Evolutionary conservation across 2,113 vertebrate species (phyloP).

Genomic region (Callionymus lyra): DNA sequence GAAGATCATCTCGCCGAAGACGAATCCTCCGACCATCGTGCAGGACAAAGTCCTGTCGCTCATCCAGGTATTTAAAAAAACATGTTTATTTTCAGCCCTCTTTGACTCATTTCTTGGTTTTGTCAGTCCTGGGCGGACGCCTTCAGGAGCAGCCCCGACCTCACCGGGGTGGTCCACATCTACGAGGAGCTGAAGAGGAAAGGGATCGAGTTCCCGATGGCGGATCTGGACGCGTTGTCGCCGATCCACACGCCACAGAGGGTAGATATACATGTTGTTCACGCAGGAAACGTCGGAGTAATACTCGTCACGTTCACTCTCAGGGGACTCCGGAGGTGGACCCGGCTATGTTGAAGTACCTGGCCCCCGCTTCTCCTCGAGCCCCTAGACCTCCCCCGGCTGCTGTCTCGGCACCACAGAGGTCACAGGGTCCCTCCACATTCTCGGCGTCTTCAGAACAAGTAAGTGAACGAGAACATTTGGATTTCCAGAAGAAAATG

Average conservation of each 20-base stretch:
- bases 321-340: constrained; percentile 92
- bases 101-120: no score
- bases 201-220: constrained; percentile 94
- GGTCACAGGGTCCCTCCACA: constrained; percentile 64
- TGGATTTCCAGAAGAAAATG: no score
- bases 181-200: constrained; percentile 99
- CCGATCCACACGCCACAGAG: constrained; percentile 97
- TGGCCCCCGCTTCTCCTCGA: constrained; percentile 43
- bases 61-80: constrained; percentile 76
- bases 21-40: constrained; percentile 89
- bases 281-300: neutral
- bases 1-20: constrained; percentile 91
- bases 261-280: constrained; percentile 48
- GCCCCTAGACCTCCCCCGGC: constrained; percentile 33
- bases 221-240: constrained; percentile 88
- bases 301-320: neutral
- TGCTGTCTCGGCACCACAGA: constrained; percentile 14
- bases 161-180: constrained; percentile 94
- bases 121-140: constrained; percentile 94
- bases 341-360: constrained; percentile 81
- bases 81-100: neutral
- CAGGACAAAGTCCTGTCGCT: constrained; percentile 96
- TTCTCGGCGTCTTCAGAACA: constrained; percentile 88
- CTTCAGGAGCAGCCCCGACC: constrained; percentile 93
- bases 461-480: no score